A percentile compares a stretch with the other conserved stretches of the same genome.
phyloP scores from a whole-genome alignment of 2,888 invertebrate species.

The Chaitophorus viminalis region DNA sequence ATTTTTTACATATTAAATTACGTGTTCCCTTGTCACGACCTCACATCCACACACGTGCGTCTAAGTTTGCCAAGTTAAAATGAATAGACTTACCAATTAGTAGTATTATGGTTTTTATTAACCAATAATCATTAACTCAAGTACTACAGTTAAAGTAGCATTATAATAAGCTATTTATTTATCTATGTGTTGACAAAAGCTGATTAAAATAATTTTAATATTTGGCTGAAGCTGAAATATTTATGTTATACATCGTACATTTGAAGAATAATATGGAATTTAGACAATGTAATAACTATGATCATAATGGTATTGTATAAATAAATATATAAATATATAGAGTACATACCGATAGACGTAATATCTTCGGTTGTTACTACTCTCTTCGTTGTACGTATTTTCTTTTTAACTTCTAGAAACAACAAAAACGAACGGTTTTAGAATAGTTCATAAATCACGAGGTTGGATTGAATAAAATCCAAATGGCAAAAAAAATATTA shows the following conservation, averaged over 20 bases:
- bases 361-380: conserved; percentile 16
- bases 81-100: conserved; percentile 46
- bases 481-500: too few species aligned
- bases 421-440: background rate
- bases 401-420: conserved; percentile 38
- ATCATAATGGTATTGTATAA: background rate
- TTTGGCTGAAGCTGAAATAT: conserved; percentile 32
- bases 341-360: conserved; percentile 24
- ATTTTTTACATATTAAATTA: background rate
- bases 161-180: conserved; percentile 30
- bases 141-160: conserved; percentile 23
- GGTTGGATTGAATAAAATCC: too few species aligned
- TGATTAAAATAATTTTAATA: conserved; percentile 3
- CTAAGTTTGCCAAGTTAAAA: background rate
- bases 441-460: too few species aligned
- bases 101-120: conserved; percentile 15
- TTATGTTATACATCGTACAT: conserved; percentile 1
- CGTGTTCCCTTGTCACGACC: background rate
- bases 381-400: conserved; percentile 6
- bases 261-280: background rate
- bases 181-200: background rate
- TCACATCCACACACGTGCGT: background rate
- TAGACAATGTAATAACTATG: background rate
- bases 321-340: background rate
- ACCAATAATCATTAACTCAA: background rate